Conservation (phyloP, 1,140 invertebrate genomes). For the Euwallacea fornicatus region DNA sequence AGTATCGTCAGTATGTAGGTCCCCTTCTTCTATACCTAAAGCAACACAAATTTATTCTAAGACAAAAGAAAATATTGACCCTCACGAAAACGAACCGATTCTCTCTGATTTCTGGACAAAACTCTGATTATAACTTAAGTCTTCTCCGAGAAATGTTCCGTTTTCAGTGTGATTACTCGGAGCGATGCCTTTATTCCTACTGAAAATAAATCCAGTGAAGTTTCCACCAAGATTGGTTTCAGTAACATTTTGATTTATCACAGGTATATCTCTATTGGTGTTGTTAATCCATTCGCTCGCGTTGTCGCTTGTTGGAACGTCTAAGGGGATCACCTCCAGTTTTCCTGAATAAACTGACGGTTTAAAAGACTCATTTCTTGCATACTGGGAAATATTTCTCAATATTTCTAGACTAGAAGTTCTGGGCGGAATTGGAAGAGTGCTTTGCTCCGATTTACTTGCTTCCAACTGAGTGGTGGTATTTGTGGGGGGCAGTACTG, state of each 20-base stretch:
- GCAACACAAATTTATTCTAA: constrained; percentile 17
- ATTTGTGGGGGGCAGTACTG: constrained; percentile 12
- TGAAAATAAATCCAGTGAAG: constrained; percentile 23
- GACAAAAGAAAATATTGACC: not conserved
- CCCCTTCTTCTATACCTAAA: constrained; percentile 24
- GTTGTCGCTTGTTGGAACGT: constrained; percentile 20
- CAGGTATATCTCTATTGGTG: constrained; percentile 40
- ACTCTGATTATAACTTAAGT: constrained; percentile 42
- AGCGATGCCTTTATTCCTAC: constrained; percentile 40
- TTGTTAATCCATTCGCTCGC: constrained; percentile 12
- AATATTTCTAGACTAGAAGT: constrained; percentile 25
- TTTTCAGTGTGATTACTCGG: constrained; percentile 45
- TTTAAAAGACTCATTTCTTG: constrained; percentile 15
- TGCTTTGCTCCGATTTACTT: constrained; percentile 20
- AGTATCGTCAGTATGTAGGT: constrained; percentile 26
- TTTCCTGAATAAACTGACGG: constrained; percentile 20
- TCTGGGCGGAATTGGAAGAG: constrained; percentile 30
- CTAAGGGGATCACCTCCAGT: constrained; percentile 18
- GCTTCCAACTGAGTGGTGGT: constrained; percentile 9
- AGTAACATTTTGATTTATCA: constrained; percentile 45
- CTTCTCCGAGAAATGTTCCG: constrained; percentile 43
- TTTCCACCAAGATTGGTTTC: constrained; percentile 13
- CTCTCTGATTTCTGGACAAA: constrained; percentile 36
- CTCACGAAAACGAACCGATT: constrained; percentile 15
- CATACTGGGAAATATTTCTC: constrained; percentile 30